phyloP scores from a whole-genome alignment of 2,797 vertebrate genomes.

The Leuciscus waleckii region DNA sequence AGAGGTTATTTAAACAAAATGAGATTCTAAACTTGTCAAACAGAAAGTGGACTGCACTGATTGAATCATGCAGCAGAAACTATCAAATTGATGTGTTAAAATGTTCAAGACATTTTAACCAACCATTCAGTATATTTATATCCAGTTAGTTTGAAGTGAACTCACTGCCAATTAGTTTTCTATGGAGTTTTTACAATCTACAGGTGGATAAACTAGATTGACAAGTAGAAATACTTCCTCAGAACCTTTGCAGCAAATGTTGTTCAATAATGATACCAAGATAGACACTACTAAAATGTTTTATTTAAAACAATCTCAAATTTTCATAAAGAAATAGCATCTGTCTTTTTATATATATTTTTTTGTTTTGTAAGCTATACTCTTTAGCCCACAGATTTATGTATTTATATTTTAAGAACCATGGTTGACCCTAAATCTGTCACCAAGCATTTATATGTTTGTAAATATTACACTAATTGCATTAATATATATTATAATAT shows the following conservation, averaged over 20 bases:
- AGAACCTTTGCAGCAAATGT: not conserved
- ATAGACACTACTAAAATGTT: not conserved
- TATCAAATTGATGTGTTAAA: not conserved
- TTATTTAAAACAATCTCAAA: not conserved
- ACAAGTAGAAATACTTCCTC: not conserved
- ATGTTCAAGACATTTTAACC: not conserved
- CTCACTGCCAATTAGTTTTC: constrained; percentile 22
- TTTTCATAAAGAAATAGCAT: not conserved
- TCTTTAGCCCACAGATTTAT: not conserved
- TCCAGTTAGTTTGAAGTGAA: not conserved
- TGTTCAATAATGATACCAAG: not conserved
- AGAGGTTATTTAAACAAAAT: constrained; percentile 18
- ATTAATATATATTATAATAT: constrained; percentile 15
- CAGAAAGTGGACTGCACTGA: not conserved
- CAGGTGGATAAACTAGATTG: not conserved
- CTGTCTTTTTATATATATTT: not conserved
- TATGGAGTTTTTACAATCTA: constrained; percentile 16
- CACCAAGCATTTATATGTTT: constrained; percentile 29
- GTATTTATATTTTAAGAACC: not conserved
- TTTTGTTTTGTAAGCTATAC: not conserved
- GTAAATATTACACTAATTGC: constrained; percentile 21
- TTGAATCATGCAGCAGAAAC: constrained; percentile 7
- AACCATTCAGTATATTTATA: not conserved
- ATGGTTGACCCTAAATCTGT: not conserved
- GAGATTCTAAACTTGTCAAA: constrained; percentile 15